Base-by-base conservation (phyloP, 2,888 invertebrate genomes). In the Spilarctia lutea region DNA sequence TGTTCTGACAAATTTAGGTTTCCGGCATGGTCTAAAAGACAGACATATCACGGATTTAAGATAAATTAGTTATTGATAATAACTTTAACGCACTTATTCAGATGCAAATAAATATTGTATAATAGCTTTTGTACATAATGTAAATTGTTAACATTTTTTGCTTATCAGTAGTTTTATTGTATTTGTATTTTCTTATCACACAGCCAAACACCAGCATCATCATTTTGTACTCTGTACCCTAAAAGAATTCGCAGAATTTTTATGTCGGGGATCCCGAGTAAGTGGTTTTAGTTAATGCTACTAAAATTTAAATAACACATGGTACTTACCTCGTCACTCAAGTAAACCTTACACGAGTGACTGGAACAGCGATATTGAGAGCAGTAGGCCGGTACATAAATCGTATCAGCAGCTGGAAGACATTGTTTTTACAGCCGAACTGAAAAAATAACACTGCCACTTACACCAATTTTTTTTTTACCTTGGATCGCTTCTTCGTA, bases 21-120 rank as follows among this genome's bases (percentile, higher is more conserved):
- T 92, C 92, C 91, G 91, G 90, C 88, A 91, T 88, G n/a, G 73
- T 48, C 52, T 68, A 65, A 65, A 68, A 69, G 30, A 27, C 66
- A 42, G 63, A 71, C 65, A 68, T 56, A 69, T 65, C 52, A n/a
- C 20, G 27, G 60, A 68, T 56, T 71, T 42, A n/a, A 70, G 45
- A 69, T 65, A 70, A 65, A 69, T 70, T 52, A 45, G 7, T 52
- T 68, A 52, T 35, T 33, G 24, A 68, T 39, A 56, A 11, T 68
- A 68, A 30, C 16, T 30, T 16, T 67, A 27, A 60, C 13, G 13
- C n/a, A 27, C 7, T 63, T 63, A 18, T 63, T 63, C 18, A 18
- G 27, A 63, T 30, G 8, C 30, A 63, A 63, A 63, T 30, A 63
- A 30, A 63, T 63, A 16, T 30, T n/a, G n/a, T 42, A n/a, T 6